These are phyloP conservation scores for Trinectes maculatus DNA, from an alignment of 2,113 vertebrate genomes.

Conservation along the genomic window DNA sequence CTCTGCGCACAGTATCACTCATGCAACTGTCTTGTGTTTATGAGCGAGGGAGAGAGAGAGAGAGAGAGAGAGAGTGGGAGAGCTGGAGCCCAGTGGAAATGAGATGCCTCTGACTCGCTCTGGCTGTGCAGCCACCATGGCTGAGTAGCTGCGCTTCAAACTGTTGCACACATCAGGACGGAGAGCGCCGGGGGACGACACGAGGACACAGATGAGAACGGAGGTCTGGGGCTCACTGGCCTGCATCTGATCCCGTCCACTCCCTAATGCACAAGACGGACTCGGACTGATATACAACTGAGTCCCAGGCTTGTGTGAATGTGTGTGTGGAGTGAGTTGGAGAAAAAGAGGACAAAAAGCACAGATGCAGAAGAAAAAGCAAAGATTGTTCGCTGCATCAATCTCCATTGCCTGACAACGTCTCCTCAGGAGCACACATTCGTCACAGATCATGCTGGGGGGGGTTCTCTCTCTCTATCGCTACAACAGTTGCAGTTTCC, in stretches of 20 bases:
- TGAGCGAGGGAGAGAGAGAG: too few species aligned
- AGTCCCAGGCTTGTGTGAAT: constrained; percentile 25
- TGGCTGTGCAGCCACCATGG: constrained; percentile 34
- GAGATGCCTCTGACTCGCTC: constrained; percentile 25
- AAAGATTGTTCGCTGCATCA: constrained; percentile 18
- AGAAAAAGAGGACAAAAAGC: constrained; percentile 1
- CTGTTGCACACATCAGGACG: constrained; percentile 67
- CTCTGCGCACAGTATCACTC: not conserved
- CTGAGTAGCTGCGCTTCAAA: constrained; percentile 40
- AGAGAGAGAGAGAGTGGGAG: too few species aligned
- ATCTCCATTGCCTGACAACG: constrained; percentile 45
- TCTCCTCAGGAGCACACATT: constrained; percentile 24
- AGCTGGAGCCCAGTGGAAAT: constrained; percentile 21
- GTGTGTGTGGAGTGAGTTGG: not conserved
- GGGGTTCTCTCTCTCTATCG: constrained; percentile 25
- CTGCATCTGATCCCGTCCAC: constrained; percentile 34
- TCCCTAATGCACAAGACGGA: constrained; percentile 8
- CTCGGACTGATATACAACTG: not conserved
- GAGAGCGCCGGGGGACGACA: constrained; percentile 31
- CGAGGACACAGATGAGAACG: constrained; percentile 50
- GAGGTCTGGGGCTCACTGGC: constrained; percentile 47
- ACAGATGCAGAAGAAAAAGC: constrained; percentile 18
- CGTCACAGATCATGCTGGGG: constrained; percentile 24
- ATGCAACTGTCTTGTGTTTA: constrained; percentile 4
- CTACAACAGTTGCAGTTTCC: constrained; percentile 6